Percentiles rank a stretch among this genome's conserved stretches.
Conservation (phyloP, 1,140 invertebrate species). For the Acromyrmex charruanus region DNA sequence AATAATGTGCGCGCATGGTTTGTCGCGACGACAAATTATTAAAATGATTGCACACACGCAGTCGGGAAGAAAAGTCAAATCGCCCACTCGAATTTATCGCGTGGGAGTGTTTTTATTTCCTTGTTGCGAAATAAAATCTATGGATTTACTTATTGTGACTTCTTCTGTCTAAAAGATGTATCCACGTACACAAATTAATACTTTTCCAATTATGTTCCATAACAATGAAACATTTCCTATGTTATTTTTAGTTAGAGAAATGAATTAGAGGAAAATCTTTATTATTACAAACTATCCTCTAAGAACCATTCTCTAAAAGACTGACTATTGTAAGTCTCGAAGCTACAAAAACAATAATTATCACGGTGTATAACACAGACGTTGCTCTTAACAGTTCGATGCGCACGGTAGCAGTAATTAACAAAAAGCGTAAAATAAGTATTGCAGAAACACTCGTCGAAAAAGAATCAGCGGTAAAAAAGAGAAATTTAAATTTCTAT, state of each 20-base stretch:
- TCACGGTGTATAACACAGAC: slow-evolving; percentile 4
- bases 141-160: slow-evolving; percentile 1
- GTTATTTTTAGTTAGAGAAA: not conserved
- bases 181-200: not conserved
- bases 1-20: slow-evolving; percentile 9
- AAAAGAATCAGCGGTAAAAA: not conserved
- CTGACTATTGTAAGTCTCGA: not conserved
- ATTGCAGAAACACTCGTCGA: not conserved
- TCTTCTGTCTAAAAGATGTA: not conserved
- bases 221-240: not conserved
- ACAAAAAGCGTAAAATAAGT: slow-evolving; percentile 7
- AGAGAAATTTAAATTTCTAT: not conserved
- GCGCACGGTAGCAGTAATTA: not conserved
- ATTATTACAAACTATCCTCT: slow-evolving; percentile 10
- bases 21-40: not conserved
- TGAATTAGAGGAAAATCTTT: not conserved
- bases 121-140: not conserved
- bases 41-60: not conserved
- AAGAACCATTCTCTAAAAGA: slow-evolving; percentile 9
- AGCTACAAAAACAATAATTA: slow-evolving; percentile 33
- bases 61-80: not conserved
- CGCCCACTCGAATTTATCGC: not conserved
- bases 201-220: not conserved
- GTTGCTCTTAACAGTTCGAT: slow-evolving; percentile 26
- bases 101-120: not conserved